Evolutionary conservation across 2,113 vertebrate genomes (phyloP).

Genomic region (Mormyrus iriodes): DNA sequence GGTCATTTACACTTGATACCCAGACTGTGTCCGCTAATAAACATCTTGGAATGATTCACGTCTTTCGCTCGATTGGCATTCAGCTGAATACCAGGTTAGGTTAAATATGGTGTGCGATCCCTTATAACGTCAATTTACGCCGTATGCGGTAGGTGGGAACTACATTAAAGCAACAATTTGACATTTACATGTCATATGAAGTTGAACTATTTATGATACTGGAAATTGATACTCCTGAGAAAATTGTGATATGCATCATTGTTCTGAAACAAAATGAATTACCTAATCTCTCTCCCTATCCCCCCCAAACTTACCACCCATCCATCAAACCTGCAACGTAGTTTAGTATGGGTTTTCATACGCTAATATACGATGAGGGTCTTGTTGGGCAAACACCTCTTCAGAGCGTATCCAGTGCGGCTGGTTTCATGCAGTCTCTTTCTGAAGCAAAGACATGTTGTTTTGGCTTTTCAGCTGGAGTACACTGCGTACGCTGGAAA

Average conservation of each 20-base stretch:
- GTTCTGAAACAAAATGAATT: background rate
- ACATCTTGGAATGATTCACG: background rate
- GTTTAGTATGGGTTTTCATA: background rate
- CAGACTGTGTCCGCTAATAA: background rate
- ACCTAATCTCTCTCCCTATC: background rate
- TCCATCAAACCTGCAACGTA: background rate
- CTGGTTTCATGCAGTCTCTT: background rate
- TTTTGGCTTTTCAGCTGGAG: conserved; percentile 35
- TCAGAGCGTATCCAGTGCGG: background rate
- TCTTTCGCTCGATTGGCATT: background rate
- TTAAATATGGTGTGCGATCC: background rate
- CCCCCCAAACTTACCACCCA: background rate
- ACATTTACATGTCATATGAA: background rate
- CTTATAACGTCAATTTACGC: background rate
- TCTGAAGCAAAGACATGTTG: conserved; percentile 63
- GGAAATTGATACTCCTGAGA: background rate
- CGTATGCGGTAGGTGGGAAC: background rate
- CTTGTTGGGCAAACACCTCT: background rate
- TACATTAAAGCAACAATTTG: background rate
- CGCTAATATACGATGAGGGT: background rate
- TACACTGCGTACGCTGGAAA: conserved; percentile 1
- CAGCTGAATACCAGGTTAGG: background rate
- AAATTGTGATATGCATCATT: background rate
- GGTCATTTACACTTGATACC: background rate
- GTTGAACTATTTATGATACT: background rate